Evolutionary conservation across 2,888 invertebrate species (phyloP).

Genomic region (Pollenia angustigena): DNA sequence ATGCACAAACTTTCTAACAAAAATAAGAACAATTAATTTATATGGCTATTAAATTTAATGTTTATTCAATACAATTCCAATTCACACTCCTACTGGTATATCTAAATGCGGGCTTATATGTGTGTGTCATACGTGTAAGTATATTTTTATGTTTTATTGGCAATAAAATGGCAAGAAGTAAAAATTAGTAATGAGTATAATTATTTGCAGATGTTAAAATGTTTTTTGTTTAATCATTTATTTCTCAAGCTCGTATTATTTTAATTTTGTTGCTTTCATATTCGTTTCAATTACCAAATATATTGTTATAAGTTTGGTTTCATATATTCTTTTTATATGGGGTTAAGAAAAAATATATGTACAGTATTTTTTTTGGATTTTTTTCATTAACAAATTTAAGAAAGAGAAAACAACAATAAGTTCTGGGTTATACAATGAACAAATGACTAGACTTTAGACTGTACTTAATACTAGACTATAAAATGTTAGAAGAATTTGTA

Average conservation of each 20-base stretch:
- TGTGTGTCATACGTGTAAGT: not conserved
- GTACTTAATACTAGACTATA: too few relatives aligned
- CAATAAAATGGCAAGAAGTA: conserved; percentile 38
- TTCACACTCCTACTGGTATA: not conserved
- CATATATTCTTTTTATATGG: not conserved
- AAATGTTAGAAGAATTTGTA: too few relatives aligned
- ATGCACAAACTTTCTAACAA: not conserved
- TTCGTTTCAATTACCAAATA: not conserved
- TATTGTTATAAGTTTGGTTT: not conserved
- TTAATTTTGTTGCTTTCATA: not conserved
- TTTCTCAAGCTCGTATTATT: not conserved
- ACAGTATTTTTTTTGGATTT: too few relatives aligned
- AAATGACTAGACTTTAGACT: too few relatives aligned
- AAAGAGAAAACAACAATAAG: too few relatives aligned
- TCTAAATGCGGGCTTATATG: not conserved
- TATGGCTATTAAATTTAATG: conserved; percentile 25
- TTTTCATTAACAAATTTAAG: too few relatives aligned
- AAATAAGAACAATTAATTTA: not conserved
- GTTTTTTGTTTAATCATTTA: conserved; percentile 52
- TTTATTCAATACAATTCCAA: not conserved
- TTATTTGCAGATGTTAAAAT: conserved; percentile 63
- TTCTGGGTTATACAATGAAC: too few relatives aligned
- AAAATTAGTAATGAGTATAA: conserved; percentile 50
- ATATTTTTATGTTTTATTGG: conserved; percentile 3
- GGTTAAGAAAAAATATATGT: too few relatives aligned